These are phyloP conservation scores for Tragelaphus eurycerus DNA, from an alignment of 2,797 vertebrate species.

Conservation along the genomic window DNA sequence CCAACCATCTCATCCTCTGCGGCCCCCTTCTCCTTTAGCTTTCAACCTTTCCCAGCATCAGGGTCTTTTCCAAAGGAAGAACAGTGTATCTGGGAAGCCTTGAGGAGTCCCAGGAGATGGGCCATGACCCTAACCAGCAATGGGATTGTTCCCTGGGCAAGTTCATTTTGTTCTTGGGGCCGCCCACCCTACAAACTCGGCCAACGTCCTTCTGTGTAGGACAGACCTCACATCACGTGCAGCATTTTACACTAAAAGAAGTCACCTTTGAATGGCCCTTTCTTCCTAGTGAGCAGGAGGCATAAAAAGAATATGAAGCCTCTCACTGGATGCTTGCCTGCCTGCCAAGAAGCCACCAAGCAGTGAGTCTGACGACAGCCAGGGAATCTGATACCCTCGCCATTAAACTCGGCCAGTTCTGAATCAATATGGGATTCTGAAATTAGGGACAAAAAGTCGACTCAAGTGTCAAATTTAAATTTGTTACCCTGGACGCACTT, in stretches of 20 bases:
- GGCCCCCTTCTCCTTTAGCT: neutral
- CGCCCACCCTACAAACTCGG: neutral
- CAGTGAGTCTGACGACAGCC: neutral
- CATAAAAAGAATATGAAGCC: neutral
- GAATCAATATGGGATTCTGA: constrained; percentile 28
- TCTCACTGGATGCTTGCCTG: neutral
- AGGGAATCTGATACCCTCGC: constrained; percentile 21
- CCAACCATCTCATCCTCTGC: neutral
- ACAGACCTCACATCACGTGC: neutral
- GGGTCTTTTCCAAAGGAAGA: neutral
- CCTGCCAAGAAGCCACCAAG: constrained; percentile 51
- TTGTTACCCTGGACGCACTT: neutral
- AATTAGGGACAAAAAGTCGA: constrained; percentile 41
- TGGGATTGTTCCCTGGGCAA: neutral
- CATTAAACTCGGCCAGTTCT: constrained; percentile 13
- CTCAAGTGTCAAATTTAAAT: constrained; percentile 28
- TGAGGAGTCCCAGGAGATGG: neutral
- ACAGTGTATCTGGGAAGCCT: neutral
- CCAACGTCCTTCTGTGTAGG: neutral
- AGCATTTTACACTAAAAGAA: neutral
- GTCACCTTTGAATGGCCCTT: constrained; percentile 10
- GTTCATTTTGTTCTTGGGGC: neutral
- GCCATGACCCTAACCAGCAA: neutral
- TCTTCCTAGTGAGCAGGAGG: neutral
- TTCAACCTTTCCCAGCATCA: neutral